These are phyloP conservation scores for Cactoblastis cactorum DNA, from an alignment of 2,888 invertebrate genomes.

Conservation along the genomic window DNA sequence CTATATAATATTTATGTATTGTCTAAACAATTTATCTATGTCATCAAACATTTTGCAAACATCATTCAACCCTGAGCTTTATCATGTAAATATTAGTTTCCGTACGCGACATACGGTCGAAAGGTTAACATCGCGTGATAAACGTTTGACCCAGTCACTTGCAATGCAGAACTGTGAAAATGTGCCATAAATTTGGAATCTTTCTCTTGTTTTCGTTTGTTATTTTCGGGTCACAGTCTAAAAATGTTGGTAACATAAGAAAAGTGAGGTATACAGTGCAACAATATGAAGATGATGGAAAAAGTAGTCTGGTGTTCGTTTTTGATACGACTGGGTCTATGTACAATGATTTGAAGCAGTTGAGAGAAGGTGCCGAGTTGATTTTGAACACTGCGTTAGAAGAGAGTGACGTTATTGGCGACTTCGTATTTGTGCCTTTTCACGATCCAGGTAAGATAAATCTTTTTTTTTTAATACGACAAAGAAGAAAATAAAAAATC, in stretches of 20 bases:
- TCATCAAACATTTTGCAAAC: too few relatives aligned
- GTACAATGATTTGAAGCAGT: slow-evolving; percentile 84
- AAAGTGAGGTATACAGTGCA: slow-evolving; percentile 16
- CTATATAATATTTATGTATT: too few relatives aligned
- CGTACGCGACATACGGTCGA: slow-evolving; percentile 2
- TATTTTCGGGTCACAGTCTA: slow-evolving; percentile 19
- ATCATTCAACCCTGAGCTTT: not conserved
- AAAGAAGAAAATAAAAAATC: too few relatives aligned
- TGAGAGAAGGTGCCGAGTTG: slow-evolving; percentile 83
- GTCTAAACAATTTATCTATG: too few relatives aligned
- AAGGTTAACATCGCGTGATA: slow-evolving; percentile 43
- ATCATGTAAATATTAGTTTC: not conserved
- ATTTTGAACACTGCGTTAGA: slow-evolving; percentile 83
- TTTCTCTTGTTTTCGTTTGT: slow-evolving; percentile 18
- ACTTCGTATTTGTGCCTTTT: slow-evolving; percentile 88
- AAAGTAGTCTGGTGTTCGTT: slow-evolving; percentile 83
- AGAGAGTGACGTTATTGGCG: slow-evolving; percentile 82
- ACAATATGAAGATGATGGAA: slow-evolving; percentile 40
- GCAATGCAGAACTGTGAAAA: slow-evolving; percentile 22
- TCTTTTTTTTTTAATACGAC: too few relatives aligned
- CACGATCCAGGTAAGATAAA: slow-evolving; percentile 84
- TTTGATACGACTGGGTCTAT: slow-evolving; percentile 89
- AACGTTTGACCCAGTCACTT: slow-evolving; percentile 21
- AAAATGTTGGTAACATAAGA: slow-evolving; percentile 17
- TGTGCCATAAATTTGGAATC: slow-evolving; percentile 22